Percentiles rank a stretch among this genome's conserved stretches.
Evolutionary conservation across 2,113 vertebrate genomes (phyloP).

Genomic region (Camelus dromedarius): DNA sequence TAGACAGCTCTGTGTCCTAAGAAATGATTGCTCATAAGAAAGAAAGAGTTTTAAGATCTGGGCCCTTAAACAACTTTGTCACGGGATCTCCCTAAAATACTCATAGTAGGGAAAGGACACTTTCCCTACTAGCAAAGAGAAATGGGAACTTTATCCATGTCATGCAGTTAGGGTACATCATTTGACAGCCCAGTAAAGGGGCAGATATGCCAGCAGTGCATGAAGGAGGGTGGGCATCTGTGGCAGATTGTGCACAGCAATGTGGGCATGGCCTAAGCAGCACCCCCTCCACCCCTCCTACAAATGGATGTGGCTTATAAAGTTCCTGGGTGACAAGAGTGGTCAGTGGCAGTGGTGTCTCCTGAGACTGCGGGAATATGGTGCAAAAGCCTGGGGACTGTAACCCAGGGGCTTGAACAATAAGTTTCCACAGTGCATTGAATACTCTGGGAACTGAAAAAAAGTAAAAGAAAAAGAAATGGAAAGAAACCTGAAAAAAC

Average conservation of each 20-base stretch:
- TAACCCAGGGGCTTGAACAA: not conserved
- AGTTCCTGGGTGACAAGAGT: not conserved
- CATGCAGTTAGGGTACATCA: not conserved
- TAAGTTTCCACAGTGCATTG: not conserved
- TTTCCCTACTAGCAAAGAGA: not conserved
- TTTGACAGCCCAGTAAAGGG: not conserved
- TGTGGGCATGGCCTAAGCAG: rapidly evolving
- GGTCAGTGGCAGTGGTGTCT: not conserved
- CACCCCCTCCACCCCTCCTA: rapidly evolving
- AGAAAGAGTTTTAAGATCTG: not conserved
- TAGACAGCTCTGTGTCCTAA: not conserved
- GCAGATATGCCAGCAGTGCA: not conserved
- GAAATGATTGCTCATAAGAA: not conserved
- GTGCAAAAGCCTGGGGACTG: no score
- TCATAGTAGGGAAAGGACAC: not conserved
- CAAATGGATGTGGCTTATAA: not conserved
- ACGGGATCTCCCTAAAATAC: not conserved
- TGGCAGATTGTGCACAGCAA: not conserved
- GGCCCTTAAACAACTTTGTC: not conserved
- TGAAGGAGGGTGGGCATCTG: not conserved
- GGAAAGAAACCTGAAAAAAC: not conserved
- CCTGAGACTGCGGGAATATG: not conserved
- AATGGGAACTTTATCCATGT: not conserved
- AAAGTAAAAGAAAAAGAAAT: not conserved
- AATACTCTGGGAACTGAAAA: not conserved